Evolutionary conservation across 2,113 vertebrate species (phyloP), one percentile per base, ranked within the genome.

Genomic region (Hippocampus comes): DNA sequence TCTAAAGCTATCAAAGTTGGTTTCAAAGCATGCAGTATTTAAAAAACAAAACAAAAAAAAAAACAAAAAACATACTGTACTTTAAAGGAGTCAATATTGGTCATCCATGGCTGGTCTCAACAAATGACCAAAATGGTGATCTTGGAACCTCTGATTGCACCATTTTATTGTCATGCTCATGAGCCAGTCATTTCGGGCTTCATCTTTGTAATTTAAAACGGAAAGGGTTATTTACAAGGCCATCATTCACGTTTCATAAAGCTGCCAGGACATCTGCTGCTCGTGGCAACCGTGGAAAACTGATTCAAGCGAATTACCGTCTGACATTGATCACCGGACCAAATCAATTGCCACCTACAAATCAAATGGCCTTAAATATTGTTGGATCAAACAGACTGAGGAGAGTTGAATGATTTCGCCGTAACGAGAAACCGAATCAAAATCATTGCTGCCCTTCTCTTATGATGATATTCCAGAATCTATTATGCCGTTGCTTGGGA

Each of bases 171-270:
- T 71, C 38, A 25, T 66, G 68, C 75, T 71, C 71, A 59, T 57
- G 61, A 38, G 66, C 53, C 20, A 20, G 21, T 74, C 4, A 72
- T 80, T 21, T 70, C 82, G 78, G 81, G 82, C 53, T 73, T 81
- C 73, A 78, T 77, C 20, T 55, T 21, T 57, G 86, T 89, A 91
- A 90, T 78, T 71, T 87, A 78, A 91, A 89, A 84, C 90, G 83
- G 73, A 80, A 65, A 78, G 79, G 73, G 76, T 27, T 76, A 85
- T 88, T 92, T 89, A 90, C 67, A 60, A 67, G 79, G 86, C 88
- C 68, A 80, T 90, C 91, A 91, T 72, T 91, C 82, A 91, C 75
- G 67, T 73, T 89, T 87, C 86, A 84, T 91, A 91, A 91, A 91
- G 71, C 88, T 89, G 89, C 86, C 91, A 86, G 84, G 82, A 86